Percentiles rank a stretch among this genome's conserved stretches.
These are phyloP conservation scores for Pentalonia nigronervosa DNA, from an alignment of 1,140 invertebrate species.

Conservation along the genomic window DNA sequence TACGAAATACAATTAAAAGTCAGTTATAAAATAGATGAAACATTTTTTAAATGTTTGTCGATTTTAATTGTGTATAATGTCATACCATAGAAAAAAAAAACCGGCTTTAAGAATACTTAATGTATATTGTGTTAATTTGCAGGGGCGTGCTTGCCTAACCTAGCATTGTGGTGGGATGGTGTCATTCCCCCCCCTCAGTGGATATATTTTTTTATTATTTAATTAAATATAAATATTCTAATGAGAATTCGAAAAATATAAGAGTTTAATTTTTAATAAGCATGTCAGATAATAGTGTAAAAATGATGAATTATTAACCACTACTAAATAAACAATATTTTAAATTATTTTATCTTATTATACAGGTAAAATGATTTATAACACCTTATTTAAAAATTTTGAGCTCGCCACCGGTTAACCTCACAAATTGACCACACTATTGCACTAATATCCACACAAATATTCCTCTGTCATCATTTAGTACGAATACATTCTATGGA, in stretches of 20 bases:
- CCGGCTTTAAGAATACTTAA: background rate
- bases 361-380: background rate
- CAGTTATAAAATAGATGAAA: background rate
- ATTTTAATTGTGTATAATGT: slow-evolving; percentile 1
- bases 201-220: slow-evolving; percentile 2
- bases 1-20: background rate
- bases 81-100: background rate
- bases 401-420: background rate
- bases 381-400: background rate
- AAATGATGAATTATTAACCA: background rate
- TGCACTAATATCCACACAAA: slow-evolving; percentile 7
- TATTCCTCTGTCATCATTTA: background rate
- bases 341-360: slow-evolving; percentile 15
- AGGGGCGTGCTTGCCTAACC: background rate
- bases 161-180: background rate
- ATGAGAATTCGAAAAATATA: background rate
- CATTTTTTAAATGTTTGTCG: background rate
- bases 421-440: slow-evolving; percentile 15
- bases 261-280: slow-evolving; percentile 1
- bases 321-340: slow-evolving; percentile 9
- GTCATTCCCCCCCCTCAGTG: background rate
- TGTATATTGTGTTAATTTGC: background rate
- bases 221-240: slow-evolving; percentile 6
- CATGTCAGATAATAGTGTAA: background rate
- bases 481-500: background rate